These are phyloP conservation scores for Diarsia dahlii DNA, from an alignment of 2,888 invertebrate genomes.

Conservation along the genomic window DNA sequence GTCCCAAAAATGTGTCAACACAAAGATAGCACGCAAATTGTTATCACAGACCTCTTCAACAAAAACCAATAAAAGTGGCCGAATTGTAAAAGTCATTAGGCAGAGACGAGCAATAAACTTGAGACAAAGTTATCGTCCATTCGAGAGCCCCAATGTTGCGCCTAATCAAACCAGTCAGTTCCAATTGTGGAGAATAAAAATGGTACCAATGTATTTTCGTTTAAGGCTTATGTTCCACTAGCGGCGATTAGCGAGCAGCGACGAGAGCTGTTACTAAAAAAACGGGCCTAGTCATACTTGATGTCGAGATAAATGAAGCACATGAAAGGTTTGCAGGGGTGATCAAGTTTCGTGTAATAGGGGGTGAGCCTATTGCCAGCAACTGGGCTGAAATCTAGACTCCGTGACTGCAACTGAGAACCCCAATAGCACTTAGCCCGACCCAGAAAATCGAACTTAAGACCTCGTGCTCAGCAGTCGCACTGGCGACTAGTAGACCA, in stretches of 20 bases:
- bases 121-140: constrained; percentile 26
- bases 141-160: constrained; percentile 30
- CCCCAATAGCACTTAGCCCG: no score
- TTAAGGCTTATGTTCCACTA: neutral
- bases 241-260: neutral
- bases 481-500: no score
- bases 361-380: no score
- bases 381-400: no score
- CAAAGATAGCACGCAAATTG: constrained; percentile 9
- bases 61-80: constrained; percentile 43
- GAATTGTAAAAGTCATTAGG: constrained; percentile 47
- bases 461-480: no score
- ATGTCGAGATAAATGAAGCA: no score
- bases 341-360: no score
- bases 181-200: constrained; percentile 46
- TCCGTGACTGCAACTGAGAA: no score
- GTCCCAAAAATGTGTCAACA: neutral
- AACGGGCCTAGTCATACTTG: no score
- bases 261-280: neutral
- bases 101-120: constrained; percentile 41
- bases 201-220: constrained; percentile 24
- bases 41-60: constrained; percentile 21
- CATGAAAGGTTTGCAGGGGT: no score
- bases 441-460: no score
- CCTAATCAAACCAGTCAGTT: constrained; percentile 38